Evolutionary conservation across 2,113 vertebrate species (phyloP).

Genomic region (Phylloscopus trochiloides): DNA sequence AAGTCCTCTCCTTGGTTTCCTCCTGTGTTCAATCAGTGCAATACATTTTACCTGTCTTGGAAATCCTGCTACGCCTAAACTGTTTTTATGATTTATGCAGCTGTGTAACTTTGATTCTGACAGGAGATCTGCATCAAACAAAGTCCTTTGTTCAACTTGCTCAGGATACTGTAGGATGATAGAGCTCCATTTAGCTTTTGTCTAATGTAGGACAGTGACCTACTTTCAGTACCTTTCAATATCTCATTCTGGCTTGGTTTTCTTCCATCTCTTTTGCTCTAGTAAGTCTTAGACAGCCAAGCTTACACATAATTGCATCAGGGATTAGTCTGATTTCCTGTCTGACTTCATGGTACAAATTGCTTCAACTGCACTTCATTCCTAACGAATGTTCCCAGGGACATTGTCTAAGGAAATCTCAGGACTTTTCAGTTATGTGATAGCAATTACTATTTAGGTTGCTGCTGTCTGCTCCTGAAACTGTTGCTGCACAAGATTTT

Average conservation of each 20-base stretch:
- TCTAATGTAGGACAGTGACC: slow-evolving; percentile 59
- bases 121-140: background rate
- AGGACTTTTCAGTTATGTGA: slow-evolving; percentile 12
- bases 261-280: slow-evolving; percentile 55
- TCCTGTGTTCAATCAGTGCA: background rate
- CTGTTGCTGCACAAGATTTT: background rate
- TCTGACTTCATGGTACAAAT: slow-evolving; percentile 45
- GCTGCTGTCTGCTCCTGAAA: background rate
- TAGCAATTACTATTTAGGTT: background rate
- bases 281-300: slow-evolving; percentile 48
- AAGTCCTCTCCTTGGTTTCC: background rate
- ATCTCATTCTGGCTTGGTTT: slow-evolving; percentile 41
- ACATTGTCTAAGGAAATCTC: slow-evolving; percentile 23
- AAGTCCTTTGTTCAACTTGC: background rate
- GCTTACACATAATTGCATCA: slow-evolving; percentile 54
- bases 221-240: slow-evolving; percentile 39
- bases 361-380: slow-evolving; percentile 28
- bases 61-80: background rate
- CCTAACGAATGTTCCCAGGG: background rate
- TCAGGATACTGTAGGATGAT: background rate
- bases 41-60: background rate
- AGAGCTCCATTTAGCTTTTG: slow-evolving; percentile 22
- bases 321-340: slow-evolving; percentile 58
- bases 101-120: background rate
- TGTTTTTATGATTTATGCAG: background rate